These are phyloP conservation scores for Cheilosia pagana DNA, from an alignment of 2,888 invertebrate genomes.

Conservation along the genomic window DNA sequence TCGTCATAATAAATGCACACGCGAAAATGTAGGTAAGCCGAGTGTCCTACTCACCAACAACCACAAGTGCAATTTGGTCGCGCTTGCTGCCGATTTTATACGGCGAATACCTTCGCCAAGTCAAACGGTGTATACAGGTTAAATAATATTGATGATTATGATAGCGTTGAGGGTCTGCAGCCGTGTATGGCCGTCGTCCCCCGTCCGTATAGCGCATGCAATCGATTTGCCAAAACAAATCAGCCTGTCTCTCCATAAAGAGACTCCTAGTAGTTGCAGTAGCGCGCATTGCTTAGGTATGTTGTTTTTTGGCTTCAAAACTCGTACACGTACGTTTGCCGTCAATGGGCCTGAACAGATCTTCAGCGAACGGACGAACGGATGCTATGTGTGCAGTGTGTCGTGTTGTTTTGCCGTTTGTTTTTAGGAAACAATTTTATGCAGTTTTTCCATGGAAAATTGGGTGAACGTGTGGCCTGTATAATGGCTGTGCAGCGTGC, in stretches of 20 bases:
- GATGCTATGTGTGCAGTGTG: conserved; percentile 26
- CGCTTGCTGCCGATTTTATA: conserved; percentile 51
- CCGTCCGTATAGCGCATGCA: conserved; percentile 28
- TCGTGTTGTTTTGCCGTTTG: conserved; percentile 13
- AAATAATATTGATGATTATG: conserved; percentile 72
- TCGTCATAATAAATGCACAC: conserved; percentile 58
- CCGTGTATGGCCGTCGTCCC: conserved; percentile 1
- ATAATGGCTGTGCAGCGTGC: conserved; percentile 44
- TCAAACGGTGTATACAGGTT: conserved; percentile 69
- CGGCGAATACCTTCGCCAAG: conserved; percentile 45
- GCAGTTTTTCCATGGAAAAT: conserved; percentile 60
- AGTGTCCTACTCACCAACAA: conserved; percentile 65
- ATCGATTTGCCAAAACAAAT: conserved; percentile 51
- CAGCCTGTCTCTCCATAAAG: conserved; percentile 40
- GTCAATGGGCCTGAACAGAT: conserved; percentile 28
- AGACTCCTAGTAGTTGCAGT: conserved; percentile 24
- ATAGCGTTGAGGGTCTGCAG: conserved; percentile 47
- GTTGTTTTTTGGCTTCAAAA: conserved; percentile 24
- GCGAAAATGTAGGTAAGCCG: conserved; percentile 63
- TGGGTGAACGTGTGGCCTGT: conserved; percentile 65
- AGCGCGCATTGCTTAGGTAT: conserved; percentile 49
- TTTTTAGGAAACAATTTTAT: conserved; percentile 67
- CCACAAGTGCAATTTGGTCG: conserved; percentile 53
- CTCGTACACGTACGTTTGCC: neutral
- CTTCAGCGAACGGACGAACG: conserved; percentile 27